Conservation (phyloP, 1,140 invertebrate genomes). For the Solen grandis region DNA sequence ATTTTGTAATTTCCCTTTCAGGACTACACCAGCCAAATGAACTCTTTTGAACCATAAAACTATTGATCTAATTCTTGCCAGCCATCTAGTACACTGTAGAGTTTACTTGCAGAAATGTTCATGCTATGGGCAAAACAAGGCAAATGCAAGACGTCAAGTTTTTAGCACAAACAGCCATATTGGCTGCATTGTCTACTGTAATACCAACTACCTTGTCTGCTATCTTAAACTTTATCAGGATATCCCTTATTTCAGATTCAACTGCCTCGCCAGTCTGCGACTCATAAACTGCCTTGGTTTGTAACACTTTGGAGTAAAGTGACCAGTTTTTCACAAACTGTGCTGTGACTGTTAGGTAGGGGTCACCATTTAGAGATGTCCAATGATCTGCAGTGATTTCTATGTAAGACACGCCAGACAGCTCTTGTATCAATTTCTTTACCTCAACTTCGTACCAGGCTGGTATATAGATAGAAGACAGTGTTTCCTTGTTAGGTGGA, state of each 20-base stretch:
- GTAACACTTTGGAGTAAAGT: not conserved
- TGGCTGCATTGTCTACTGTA: slow-evolving; percentile 9
- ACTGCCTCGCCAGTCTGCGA: slow-evolving; percentile 1
- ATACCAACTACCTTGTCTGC: not conserved
- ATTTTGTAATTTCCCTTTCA: not conserved
- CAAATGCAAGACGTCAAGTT: not conserved
- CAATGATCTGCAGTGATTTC: slow-evolving; percentile 5
- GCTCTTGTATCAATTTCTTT: not conserved
- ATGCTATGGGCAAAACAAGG: not conserved
- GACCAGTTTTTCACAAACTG: slow-evolving; percentile 21
- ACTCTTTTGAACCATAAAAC: slow-evolving; percentile 8
- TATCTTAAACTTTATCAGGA: not conserved
- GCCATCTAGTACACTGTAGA: slow-evolving; percentile 13
- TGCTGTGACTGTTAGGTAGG: slow-evolving; percentile 3
- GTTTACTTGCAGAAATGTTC: not conserved
- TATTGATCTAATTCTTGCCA: not conserved
- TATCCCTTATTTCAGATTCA: slow-evolving; percentile 4
- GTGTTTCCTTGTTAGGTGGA: no score
- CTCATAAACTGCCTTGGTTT: slow-evolving; percentile 3
- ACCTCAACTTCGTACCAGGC: slow-evolving; percentile 12
- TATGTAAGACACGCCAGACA: not conserved
- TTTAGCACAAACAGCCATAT: not conserved
- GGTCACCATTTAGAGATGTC: slow-evolving; percentile 10
- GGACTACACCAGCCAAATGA: slow-evolving; percentile 1
- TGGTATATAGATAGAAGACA: no score